Base-by-base conservation (phyloP, 2,113 vertebrate genomes). In the Tapirus terrestris region DNA sequence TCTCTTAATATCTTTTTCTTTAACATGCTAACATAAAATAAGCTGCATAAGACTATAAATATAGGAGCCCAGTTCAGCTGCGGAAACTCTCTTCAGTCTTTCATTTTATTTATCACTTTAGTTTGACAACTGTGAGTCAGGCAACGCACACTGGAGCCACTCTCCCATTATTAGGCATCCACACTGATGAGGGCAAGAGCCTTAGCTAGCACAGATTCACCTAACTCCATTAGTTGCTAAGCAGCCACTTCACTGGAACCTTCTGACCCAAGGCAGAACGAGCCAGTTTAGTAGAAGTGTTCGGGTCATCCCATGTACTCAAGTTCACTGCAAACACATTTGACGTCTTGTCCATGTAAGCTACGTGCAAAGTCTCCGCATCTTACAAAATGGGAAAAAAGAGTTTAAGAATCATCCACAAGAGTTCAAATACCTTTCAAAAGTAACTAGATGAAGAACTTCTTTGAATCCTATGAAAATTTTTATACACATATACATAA, bases 191-290 rank as follows among this genome's bases (percentile, higher is more conserved):
- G 51, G 48, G 73, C 51, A 43, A 61, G 75, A 36, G 73, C 58
- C 60, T 73, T 2, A 0, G 89, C 76, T 94, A 95, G 84, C 84
- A 95, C 39, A 53, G 82, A 29, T 90, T 48, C 83, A 77, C 83
- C 93, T 81, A 67, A 91, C 70, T 93, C 76, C 88, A 96, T 97
- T 96, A 91, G 96, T 96, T 97, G 90, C 97, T 96, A 97, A 93
- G 98, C 89, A 98, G 97, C 91, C 72, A 94, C 31, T 91, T 95
- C 65, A 86, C 33, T 63, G 36, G 77, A 83, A 60, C 76, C 80
- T 88, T 91, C 73, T 61, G 48, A 96, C 95, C 89, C 63, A 68
- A 82, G 67, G 81, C 88, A 94, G 89, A 95, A 83, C 10, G 93
- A 73, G 67, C 65, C 79, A 91, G 48, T 45, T 60, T 81, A 94